A percentile compares a stretch with the other conserved stretches of the same genome.
Conservation (phyloP, 2,888 invertebrate genomes). For the Glaucopsyche alexis region DNA sequence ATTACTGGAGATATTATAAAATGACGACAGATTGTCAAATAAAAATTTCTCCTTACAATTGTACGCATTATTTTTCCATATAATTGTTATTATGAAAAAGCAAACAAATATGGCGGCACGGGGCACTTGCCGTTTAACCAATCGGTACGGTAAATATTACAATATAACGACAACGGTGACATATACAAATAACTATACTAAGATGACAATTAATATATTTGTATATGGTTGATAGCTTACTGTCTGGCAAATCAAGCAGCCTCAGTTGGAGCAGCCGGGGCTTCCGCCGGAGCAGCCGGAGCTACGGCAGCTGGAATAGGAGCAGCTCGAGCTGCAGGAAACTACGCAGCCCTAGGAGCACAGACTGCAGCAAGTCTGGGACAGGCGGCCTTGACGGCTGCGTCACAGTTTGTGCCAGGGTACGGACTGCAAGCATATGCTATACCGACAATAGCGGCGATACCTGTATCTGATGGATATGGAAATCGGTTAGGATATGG, state of each 20-base stretch:
- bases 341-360: not conserved
- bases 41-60: no score
- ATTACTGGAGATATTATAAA: no score
- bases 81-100: no score
- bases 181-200: no score
- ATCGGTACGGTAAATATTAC: no score
- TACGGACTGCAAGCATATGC: not conserved
- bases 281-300: not conserved
- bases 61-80: no score
- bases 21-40: no score
- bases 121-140: no score
- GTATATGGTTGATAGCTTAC: not conserved
- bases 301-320: not conserved
- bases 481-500: not conserved
- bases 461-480: not conserved
- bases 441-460: no score
- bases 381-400: not conserved
- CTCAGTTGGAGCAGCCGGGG: not conserved
- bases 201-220: not conserved
- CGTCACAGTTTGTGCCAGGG: not conserved
- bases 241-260: not conserved
- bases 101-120: no score
- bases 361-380: not conserved
- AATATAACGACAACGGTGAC: no score
- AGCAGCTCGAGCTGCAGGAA: not conserved